These are phyloP conservation scores for Natrix natrix DNA, from an alignment of 2,797 vertebrate species.

Conservation along the genomic window DNA sequence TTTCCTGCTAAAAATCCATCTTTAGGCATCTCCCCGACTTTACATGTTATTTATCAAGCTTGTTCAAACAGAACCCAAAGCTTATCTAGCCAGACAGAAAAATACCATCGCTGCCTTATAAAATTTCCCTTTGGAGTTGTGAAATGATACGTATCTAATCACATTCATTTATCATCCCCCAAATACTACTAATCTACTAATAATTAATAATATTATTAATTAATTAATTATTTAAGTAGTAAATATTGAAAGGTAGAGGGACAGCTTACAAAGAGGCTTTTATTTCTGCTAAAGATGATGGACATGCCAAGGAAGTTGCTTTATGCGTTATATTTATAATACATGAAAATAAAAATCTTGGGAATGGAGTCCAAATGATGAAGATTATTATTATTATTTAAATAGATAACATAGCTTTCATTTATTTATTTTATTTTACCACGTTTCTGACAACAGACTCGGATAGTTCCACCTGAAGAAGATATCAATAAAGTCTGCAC, in stretches of 20 bases:
- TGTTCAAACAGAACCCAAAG: conserved; percentile 1
- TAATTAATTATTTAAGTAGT: too few species aligned
- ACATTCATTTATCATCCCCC: background rate
- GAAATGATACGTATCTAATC: background rate
- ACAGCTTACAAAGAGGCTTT: background rate
- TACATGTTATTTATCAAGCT: conserved; percentile 10
- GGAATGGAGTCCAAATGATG: background rate
- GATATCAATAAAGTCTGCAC: background rate
- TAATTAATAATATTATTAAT: too few species aligned
- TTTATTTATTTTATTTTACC: background rate
- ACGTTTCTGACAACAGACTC: background rate
- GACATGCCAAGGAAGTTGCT: background rate
- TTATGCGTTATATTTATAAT: background rate
- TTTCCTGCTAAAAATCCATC: conserved; percentile 1
- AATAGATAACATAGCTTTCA: background rate
- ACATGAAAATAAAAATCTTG: background rate
- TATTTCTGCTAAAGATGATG: background rate
- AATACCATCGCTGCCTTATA: conserved; percentile 6
- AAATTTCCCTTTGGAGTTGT: background rate
- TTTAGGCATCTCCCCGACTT: background rate
- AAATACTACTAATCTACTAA: too few species aligned
- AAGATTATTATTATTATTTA: background rate
- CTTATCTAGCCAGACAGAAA: background rate
- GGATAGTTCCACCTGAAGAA: background rate
- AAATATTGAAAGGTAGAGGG: background rate